Conservation (phyloP, 2,888 invertebrate genomes). For the Dicycla oo region DNA sequence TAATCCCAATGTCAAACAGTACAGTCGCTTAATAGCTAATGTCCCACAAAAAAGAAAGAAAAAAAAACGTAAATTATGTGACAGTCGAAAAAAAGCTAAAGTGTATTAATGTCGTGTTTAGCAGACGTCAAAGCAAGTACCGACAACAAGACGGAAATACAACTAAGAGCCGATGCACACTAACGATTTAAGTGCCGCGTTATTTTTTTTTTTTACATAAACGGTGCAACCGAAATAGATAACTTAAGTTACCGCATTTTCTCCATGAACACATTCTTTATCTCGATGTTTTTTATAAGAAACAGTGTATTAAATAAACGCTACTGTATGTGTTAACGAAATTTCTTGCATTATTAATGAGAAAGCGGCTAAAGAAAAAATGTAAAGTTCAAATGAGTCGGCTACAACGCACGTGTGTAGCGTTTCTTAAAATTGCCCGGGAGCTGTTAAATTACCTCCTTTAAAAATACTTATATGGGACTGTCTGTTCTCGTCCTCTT, state of each 20-base stretch:
- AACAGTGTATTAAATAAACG: constrained; percentile 37
- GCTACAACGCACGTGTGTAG: constrained; percentile 66
- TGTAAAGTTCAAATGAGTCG: constrained; percentile 46
- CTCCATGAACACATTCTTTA: constrained; percentile 26
- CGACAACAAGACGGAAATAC: constrained; percentile 84
- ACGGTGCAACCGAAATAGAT: constrained; percentile 58
- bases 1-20: constrained; percentile 84
- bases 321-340: constrained; percentile 36
- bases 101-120: constrained; percentile 89
- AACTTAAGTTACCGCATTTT: constrained; percentile 52
- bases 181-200: constrained; percentile 64
- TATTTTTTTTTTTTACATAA: constrained; percentile 58
- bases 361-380: constrained; percentile 33
- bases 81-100: constrained; percentile 86
- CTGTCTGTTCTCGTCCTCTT: constrained; percentile 82
- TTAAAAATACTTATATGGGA: constrained; percentile 85
- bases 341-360: constrained; percentile 54
- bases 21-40: constrained; percentile 88
- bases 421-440: constrained; percentile 69
- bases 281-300: constrained; percentile 25
- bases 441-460: constrained; percentile 82
- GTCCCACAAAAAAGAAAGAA: constrained; percentile 80
- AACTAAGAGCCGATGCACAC: constrained; percentile 75
- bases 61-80: constrained; percentile 88
- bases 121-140: constrained; percentile 87